Percentiles rank a stretch among this genome's conserved stretches.
Conservation (phyloP, 2,888 invertebrate species). For the Diarsia dahlii region DNA sequence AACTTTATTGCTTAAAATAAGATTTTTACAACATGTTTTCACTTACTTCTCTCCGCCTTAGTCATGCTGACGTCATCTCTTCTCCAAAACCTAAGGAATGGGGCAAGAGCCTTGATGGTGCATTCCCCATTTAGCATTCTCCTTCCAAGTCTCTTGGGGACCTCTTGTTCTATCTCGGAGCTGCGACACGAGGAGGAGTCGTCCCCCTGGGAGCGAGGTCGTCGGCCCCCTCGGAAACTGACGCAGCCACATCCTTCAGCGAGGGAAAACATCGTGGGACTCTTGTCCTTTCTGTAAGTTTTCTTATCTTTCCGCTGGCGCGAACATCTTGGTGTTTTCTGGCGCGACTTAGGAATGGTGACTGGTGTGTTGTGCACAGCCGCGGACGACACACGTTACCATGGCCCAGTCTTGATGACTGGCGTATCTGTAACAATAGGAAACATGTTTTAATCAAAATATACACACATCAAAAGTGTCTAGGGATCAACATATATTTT, state of each 20-base stretch:
- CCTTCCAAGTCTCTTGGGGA: constrained; percentile 83
- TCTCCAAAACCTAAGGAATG: constrained; percentile 93
- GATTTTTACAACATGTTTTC: constrained; percentile 67
- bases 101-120: constrained; percentile 90
- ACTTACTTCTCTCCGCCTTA: constrained; percentile 94
- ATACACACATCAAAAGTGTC: too few species aligned
- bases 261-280: constrained; percentile 88
- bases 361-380: constrained; percentile 51
- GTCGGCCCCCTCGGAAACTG: constrained; percentile 82
- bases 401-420: constrained; percentile 69
- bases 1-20: constrained; percentile 4
- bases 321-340: constrained; percentile 85
- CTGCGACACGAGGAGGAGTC: constrained; percentile 88
- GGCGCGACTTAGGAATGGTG: constrained; percentile 86
- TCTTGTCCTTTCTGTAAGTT: constrained; percentile 84
- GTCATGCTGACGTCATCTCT: constrained; percentile 94
- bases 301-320: constrained; percentile 89
- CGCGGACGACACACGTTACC: constrained; percentile 48
- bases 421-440: constrained; percentile 59
- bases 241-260: constrained; percentile 89
- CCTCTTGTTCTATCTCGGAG: constrained; percentile 89
- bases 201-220: constrained; percentile 84
- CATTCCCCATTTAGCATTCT: constrained; percentile 85
- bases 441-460: not conserved
- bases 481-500: too few species aligned